Evolutionary conservation across 1,140 invertebrate genomes (phyloP).

Genomic region (Neodiprion lecontei): DNA sequence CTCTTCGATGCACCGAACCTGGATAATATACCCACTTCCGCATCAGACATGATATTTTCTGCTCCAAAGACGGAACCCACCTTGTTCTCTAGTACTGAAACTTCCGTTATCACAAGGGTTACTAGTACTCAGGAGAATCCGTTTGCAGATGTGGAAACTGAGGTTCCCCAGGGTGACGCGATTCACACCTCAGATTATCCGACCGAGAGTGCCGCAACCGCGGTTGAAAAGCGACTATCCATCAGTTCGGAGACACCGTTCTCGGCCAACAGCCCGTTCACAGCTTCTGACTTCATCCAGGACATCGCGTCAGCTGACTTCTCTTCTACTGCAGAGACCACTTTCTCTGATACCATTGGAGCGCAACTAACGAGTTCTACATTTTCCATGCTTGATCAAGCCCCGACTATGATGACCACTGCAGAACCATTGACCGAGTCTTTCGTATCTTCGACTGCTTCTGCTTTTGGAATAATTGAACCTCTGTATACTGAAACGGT

Average conservation of each 20-base stretch:
- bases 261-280: conserved; percentile 45
- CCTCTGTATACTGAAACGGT: neutral
- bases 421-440: neutral
- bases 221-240: neutral
- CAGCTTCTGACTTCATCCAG: conserved; percentile 40
- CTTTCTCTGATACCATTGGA: conserved; percentile 28
- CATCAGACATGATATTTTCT: conserved; percentile 43
- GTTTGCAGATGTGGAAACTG: conserved; percentile 22
- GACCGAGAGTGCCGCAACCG: neutral
- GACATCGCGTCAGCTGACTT: neutral
- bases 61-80: conserved; percentile 17
- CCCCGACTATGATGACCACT: conserved; percentile 15
- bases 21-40: conserved; percentile 33
- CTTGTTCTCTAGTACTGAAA: conserved; percentile 24
- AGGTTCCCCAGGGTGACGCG: conserved; percentile 25
- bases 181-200: conserved; percentile 28
- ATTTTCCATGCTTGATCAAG: conserved; percentile 27
- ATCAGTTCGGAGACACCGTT: conserved; percentile 22
- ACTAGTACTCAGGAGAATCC: neutral
- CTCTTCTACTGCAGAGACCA: neutral
- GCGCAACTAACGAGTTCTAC: conserved; percentile 44
- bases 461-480: neutral
- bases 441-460: neutral
- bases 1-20: conserved; percentile 53
- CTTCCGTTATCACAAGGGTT: conserved; percentile 12